phyloP scores from a whole-genome alignment of 2,888 invertebrate species.

The Notodonta dromedarius region DNA sequence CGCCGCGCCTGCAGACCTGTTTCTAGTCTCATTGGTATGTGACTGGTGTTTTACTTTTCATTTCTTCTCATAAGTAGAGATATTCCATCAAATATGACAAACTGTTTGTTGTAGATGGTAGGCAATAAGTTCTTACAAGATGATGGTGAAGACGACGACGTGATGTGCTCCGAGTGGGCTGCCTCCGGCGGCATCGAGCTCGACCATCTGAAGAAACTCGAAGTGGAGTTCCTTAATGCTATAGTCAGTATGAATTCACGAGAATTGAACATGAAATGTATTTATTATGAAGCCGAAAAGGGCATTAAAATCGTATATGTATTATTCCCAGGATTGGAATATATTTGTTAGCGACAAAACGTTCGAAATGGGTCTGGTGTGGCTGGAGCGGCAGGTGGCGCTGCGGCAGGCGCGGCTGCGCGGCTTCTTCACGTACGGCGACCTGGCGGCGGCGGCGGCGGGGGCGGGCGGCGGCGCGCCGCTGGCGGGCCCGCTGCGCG shows the following conservation, averaged over 20 bases:
- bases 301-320: neutral
- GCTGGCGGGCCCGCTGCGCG: constrained; percentile 38
- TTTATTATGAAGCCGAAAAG: neutral
- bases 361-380: constrained; percentile 89
- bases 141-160: constrained; percentile 96
- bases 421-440: constrained; percentile 93
- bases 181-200: constrained; percentile 91
- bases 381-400: constrained; percentile 90
- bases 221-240: constrained; percentile 94
- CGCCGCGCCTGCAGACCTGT: constrained; percentile 95
- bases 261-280: neutral
- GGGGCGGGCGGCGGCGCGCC: constrained; percentile 61
- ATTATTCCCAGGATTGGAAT: constrained; percentile 89
- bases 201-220: constrained; percentile 91
- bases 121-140: constrained; percentile 98
- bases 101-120: constrained; percentile 88
- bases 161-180: constrained; percentile 97
- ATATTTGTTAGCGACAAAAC: constrained; percentile 90
- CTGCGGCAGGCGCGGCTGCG: constrained; percentile 87
- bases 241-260: constrained; percentile 86
- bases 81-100: neutral
- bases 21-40: constrained; percentile 95
- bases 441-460: constrained; percentile 85
- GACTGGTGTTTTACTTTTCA: neutral
- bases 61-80: no score